Percentiles rank a stretch among this genome's conserved stretches.
These are phyloP conservation scores for Hippopotamus amphibius DNA, from an alignment of 2,113 vertebrate species.

Conservation along the genomic window DNA sequence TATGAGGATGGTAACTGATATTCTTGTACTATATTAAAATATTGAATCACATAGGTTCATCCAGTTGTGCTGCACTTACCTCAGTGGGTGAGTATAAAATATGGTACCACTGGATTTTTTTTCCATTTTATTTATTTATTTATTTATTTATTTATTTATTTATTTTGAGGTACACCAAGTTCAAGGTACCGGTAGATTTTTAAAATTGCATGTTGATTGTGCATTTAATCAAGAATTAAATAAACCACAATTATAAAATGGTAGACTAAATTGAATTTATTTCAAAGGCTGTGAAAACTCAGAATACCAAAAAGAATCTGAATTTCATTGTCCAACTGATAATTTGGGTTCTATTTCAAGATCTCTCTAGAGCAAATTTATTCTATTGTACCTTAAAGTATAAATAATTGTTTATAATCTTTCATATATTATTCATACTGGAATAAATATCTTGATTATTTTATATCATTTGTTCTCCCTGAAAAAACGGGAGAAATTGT, in stretches of 20 bases:
- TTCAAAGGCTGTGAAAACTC: neutral
- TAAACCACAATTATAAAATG: neutral
- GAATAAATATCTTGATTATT: neutral
- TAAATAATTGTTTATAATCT: neutral
- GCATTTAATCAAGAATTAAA: conserved; percentile 12
- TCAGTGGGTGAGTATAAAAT: neutral
- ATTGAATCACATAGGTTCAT: neutral
- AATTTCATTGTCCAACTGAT: neutral
- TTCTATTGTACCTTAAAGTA: neutral
- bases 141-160: too few relatives aligned
- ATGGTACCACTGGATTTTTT: neutral
- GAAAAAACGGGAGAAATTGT: neutral
- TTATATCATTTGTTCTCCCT: neutral
- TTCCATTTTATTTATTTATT: too few relatives aligned
- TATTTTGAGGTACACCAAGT: too few relatives aligned
- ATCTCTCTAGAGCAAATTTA: conserved; percentile 12
- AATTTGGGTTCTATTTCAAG: neutral
- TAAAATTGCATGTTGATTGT: neutral
- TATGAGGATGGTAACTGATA: neutral
- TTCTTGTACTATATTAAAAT: neutral
- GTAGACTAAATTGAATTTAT: neutral
- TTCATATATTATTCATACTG: conserved; percentile 42
- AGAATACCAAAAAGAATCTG: neutral
- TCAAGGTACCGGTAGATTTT: neutral
- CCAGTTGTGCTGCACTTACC: neutral